Conservation (phyloP, 2,888 invertebrate species). For the Spilosoma lubricipeda region DNA sequence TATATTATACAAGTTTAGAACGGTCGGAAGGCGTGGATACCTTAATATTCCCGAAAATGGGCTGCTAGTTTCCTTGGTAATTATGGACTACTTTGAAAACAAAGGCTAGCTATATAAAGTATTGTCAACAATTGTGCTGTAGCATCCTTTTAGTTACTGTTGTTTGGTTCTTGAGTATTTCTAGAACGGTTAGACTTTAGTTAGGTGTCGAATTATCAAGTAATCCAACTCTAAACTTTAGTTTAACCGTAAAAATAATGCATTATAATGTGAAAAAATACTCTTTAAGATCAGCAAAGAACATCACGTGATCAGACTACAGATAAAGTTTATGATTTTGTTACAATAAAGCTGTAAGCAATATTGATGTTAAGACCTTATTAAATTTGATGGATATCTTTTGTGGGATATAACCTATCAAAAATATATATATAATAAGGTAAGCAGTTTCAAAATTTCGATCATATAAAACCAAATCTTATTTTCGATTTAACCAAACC, state of each 20-base stretch:
- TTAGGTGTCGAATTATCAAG: neutral
- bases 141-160: neutral
- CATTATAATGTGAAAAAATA: too few relatives aligned
- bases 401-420: too few relatives aligned
- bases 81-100: neutral
- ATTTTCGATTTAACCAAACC: neutral
- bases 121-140: neutral
- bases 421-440: too few relatives aligned
- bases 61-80: neutral
- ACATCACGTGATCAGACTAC: neutral
- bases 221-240: too few relatives aligned
- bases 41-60: conserved; percentile 30
- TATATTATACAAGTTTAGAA: conserved; percentile 43
- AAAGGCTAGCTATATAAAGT: neutral
- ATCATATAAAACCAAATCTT: neutral
- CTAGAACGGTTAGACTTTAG: neutral
- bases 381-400: too few relatives aligned
- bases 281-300: neutral
- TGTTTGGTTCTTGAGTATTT: neutral
- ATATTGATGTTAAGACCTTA: too few relatives aligned
- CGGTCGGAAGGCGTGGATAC: conserved; percentile 20
- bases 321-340: too few relatives aligned
- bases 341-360: too few relatives aligned
- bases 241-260: too few relatives aligned
- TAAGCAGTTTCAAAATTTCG: too few relatives aligned